Percentiles rank a stretch among this genome's conserved stretches.
phyloP scores from a whole-genome alignment of 2,888 invertebrate genomes.

The Pseudococcus viburni region DNA sequence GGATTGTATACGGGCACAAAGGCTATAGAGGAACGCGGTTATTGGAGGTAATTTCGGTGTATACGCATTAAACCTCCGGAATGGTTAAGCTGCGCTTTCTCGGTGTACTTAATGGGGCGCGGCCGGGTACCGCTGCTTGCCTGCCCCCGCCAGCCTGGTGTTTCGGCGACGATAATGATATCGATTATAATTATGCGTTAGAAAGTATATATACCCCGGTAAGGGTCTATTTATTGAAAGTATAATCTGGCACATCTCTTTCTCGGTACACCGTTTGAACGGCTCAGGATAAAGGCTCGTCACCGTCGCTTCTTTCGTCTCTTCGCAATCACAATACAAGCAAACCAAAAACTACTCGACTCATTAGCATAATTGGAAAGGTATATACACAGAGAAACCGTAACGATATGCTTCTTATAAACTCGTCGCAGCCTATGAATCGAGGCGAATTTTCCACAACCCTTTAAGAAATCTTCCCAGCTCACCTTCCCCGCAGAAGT shows the following conservation, averaged over 20 bases:
- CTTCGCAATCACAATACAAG: not conserved
- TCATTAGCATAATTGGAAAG: slow-evolving; percentile 52
- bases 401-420: slow-evolving; percentile 30
- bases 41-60: slow-evolving; percentile 42
- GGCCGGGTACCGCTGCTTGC: not conserved
- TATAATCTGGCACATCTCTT: slow-evolving; percentile 45
- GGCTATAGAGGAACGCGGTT: slow-evolving; percentile 2
- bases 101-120: slow-evolving; percentile 38
- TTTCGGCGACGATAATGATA: slow-evolving; percentile 32
- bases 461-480: not conserved
- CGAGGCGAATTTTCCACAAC: not conserved
- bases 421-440: not conserved
- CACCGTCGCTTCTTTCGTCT: not conserved
- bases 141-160: not conserved
- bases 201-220: not conserved
- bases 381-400: not conserved
- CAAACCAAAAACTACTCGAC: slow-evolving; percentile 24
- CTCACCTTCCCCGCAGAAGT: not conserved
- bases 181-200: slow-evolving; percentile 53
- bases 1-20: not conserved
- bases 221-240: slow-evolving; percentile 41
- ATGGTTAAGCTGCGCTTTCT: slow-evolving; percentile 23
- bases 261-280: slow-evolving; percentile 38
- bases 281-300: not conserved
- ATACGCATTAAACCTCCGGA: slow-evolving; percentile 29